These are phyloP conservation scores for Ciconia boyciana DNA, from an alignment of 2,113 vertebrate species.

Conservation along the genomic window DNA sequence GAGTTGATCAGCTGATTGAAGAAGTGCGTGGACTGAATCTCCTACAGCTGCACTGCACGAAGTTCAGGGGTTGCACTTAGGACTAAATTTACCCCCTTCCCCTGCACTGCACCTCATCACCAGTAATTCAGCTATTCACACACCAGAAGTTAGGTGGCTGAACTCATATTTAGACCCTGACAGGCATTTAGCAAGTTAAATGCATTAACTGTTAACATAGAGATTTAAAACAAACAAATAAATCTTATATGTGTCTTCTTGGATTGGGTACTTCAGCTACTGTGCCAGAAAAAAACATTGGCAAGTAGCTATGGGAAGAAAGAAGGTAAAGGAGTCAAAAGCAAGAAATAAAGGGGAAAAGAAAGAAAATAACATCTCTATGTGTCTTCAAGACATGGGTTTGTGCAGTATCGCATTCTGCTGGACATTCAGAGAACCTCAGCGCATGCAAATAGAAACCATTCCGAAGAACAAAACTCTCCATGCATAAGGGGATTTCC, in stretches of 20 bases:
- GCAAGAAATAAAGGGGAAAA: neutral
- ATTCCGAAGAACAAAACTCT: neutral
- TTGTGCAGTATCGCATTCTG: neutral
- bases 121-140: neutral
- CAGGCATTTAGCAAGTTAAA: neutral
- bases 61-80: neutral
- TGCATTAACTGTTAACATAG: neutral
- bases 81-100: neutral
- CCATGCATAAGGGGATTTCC: neutral
- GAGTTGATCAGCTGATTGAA: neutral
- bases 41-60: neutral
- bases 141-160: neutral
- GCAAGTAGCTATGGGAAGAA: neutral
- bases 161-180: neutral
- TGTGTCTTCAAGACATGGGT: neutral
- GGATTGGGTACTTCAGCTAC: neutral
- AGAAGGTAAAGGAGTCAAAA: neutral
- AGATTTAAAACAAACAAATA: neutral
- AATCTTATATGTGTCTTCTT: neutral
- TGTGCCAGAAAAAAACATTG: neutral
- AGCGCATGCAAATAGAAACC: neutral
- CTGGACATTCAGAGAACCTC: neutral
- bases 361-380: neutral
- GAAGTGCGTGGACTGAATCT: neutral
- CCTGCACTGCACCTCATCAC: neutral